Evolutionary conservation across 2,888 invertebrate species (phyloP).

Genomic region (Oligia strigilis): DNA sequence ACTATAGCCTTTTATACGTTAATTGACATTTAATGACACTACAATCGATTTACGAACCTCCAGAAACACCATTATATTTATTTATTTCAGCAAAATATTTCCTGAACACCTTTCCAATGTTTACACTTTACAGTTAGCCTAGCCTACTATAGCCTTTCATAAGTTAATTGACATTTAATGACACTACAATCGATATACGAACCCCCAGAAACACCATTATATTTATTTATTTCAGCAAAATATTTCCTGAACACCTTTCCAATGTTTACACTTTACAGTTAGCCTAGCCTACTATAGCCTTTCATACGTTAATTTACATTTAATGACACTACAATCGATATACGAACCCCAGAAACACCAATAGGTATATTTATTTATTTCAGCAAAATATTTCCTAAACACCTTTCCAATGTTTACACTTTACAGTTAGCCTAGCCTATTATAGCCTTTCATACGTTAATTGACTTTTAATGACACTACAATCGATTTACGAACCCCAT

Average conservation of each 20-base stretch:
- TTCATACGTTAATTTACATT: no score
- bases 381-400: background rate
- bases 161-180: slow-evolving; percentile 27
- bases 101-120: background rate
- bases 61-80: background rate
- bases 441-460: no score
- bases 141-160: background rate
- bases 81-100: background rate
- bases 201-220: slow-evolving; percentile 18
- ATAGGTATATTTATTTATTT: background rate
- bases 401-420: background rate
- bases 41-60: no score
- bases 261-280: slow-evolving; percentile 7
- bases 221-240: background rate
- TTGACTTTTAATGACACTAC: no score
- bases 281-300: no score
- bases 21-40: no score
- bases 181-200: slow-evolving; percentile 7
- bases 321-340: background rate
- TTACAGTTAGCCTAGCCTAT: background rate
- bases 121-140: slow-evolving; percentile 1
- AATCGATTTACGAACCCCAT: slow-evolving; percentile 11
- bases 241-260: background rate
- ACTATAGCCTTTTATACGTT: no score
- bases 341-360: slow-evolving; percentile 11